A percentile compares a stretch with the other conserved stretches of the same genome.
Evolutionary conservation across 2,113 vertebrate species (phyloP).

Genomic region (Zosterops pallidus): DNA sequence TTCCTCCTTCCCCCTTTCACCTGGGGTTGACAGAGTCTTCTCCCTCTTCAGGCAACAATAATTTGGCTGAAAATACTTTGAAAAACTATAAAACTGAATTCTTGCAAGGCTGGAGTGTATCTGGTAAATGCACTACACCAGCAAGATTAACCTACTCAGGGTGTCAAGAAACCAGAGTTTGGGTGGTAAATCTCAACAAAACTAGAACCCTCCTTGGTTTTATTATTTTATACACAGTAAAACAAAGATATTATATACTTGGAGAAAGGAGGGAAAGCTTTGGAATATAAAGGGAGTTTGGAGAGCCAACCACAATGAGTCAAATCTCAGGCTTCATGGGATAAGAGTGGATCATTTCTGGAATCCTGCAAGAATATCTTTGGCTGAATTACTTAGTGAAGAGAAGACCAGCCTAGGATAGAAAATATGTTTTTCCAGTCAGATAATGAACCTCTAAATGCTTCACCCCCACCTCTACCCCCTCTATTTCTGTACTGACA

Average conservation of each 20-base stretch:
- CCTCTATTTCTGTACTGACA: neutral
- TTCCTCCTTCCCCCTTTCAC: neutral
- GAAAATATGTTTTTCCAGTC: neutral
- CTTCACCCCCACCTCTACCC: rapidly evolving
- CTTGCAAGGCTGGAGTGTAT: neutral
- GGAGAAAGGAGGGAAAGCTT: neutral
- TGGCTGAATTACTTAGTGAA: neutral
- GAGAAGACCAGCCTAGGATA: neutral
- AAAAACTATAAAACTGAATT: neutral
- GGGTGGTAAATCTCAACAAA: neutral
- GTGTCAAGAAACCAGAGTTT: neutral
- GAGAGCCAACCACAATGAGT: neutral
- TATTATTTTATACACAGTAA: neutral
- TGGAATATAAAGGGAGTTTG: neutral
- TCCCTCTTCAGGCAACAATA: neutral
- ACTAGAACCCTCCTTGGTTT: neutral
- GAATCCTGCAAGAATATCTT: neutral
- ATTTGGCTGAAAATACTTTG: neutral
- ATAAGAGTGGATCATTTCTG: neutral
- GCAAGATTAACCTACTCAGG: neutral
- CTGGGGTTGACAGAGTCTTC: neutral
- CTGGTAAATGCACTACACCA: neutral
- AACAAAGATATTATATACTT: neutral
- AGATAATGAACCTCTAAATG: neutral
- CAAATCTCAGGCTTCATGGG: neutral